A percentile compares a stretch with the other conserved stretches of the same genome.
phyloP scores from a whole-genome alignment of 2,888 invertebrate genomes.

The Torymus auratus region DNA sequence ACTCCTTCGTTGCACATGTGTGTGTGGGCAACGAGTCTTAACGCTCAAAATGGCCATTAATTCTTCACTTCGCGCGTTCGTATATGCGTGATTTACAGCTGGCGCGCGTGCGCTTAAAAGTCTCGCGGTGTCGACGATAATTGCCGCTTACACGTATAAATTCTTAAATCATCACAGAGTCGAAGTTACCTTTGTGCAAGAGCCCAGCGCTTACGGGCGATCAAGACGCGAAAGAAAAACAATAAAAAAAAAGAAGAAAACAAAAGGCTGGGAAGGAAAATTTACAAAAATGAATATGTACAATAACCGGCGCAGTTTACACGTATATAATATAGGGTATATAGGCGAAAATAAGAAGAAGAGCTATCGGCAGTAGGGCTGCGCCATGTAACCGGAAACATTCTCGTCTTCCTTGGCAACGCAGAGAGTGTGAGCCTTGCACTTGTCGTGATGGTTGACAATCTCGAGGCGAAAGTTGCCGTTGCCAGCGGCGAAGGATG shows the following conservation, averaged over 20 bases:
- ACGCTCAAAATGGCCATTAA: neutral
- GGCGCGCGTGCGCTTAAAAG: conserved; percentile 2
- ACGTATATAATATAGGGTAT: no score
- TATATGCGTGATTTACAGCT: conserved; percentile 33
- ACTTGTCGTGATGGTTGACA: conserved; percentile 88
- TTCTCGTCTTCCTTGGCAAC: conserved; percentile 77
- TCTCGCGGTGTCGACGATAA: conserved; percentile 18
- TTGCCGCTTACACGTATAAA: conserved; percentile 17
- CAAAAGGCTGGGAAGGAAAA: no score
- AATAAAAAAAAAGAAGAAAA: no score
- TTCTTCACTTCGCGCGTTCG: conserved; percentile 19
- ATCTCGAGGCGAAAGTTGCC: conserved; percentile 87
- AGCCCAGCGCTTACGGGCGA: no score
- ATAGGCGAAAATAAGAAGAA: neutral
- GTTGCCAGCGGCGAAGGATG: conserved; percentile 88
- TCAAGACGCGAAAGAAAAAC: no score
- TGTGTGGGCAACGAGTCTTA: neutral
- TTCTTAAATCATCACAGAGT: conserved; percentile 34
- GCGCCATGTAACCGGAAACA: neutral
- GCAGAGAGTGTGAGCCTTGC: conserved; percentile 86
- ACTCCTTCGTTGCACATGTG: conserved; percentile 5
- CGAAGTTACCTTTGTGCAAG: conserved; percentile 3
- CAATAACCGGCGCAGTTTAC: no score
- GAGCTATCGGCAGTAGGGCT: conserved; percentile 10
- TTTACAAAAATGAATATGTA: no score